Evolutionary conservation across 2,888 invertebrate genomes (phyloP).

Genomic region (Orthonychiurus folsomi): DNA sequence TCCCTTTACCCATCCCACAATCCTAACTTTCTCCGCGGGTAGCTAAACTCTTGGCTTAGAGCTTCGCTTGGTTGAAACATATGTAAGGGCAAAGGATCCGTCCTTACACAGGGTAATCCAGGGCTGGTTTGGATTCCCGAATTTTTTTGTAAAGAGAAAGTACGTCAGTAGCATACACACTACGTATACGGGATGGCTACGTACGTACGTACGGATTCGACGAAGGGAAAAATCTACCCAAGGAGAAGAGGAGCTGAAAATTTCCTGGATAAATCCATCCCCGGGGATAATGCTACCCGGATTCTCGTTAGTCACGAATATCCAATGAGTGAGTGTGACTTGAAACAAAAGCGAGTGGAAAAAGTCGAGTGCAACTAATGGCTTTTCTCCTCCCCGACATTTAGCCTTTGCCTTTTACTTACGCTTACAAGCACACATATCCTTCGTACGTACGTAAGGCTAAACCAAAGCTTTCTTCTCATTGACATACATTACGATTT

Average conservation of each 20-base stretch:
- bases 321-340: constrained; percentile 36
- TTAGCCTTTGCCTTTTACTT: constrained; percentile 8
- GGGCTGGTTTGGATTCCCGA: not conserved
- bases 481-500: not conserved
- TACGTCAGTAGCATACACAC: not conserved
- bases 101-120: not conserved
- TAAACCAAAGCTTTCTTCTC: not conserved
- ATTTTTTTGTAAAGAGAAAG: not conserved
- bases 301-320: constrained; percentile 36
- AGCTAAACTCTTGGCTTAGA: not conserved
- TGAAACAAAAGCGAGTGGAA: constrained; percentile 26
- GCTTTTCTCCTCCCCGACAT: constrained; percentile 5
- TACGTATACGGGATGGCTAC: not conserved
- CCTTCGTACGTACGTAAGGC: too few relatives aligned
- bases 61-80: too few relatives aligned
- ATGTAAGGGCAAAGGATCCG: not conserved
- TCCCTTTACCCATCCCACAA: not conserved
- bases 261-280: constrained; percentile 34
- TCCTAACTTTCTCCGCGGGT: not conserved
- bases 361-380: constrained; percentile 5
- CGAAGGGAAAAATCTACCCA: not conserved
- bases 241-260: constrained; percentile 22
- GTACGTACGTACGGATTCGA: not conserved
- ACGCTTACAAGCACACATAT: not conserved
- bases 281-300: constrained; percentile 22